Conservation (phyloP, 2,797 vertebrate genomes). For the Halcyon chelicuti region DNA sequence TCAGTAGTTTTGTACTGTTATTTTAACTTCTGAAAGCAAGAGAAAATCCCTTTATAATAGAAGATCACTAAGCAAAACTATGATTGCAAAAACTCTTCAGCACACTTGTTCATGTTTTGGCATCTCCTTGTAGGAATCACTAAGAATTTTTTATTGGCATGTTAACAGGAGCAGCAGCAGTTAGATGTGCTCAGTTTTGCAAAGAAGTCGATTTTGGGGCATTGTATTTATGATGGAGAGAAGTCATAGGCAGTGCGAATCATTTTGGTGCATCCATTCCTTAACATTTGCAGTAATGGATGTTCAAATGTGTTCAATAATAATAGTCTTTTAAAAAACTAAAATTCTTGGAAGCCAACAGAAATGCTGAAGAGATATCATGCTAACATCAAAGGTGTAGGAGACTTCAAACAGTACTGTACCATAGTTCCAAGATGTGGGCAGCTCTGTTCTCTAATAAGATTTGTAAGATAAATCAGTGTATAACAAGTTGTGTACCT, state of each 20-base stretch:
- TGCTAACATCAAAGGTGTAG: not conserved
- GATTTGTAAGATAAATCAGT: not conserved
- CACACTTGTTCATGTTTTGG: not conserved
- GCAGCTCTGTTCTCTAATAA: not conserved
- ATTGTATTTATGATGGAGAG: not conserved
- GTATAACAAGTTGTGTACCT: not conserved
- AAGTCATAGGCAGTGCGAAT: not conserved
- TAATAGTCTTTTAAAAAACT: not conserved
- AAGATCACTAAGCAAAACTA: not conserved
- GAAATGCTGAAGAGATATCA: not conserved
- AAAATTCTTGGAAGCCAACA: not conserved
- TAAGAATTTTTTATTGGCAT: not conserved
- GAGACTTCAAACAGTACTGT: not conserved
- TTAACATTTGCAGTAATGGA: not conserved
- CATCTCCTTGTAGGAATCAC: not conserved
- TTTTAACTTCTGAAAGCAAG: constrained; percentile 3
- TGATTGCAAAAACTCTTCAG: not conserved
- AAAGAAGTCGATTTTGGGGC: not conserved
- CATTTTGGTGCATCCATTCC: not conserved
- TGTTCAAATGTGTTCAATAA: not conserved
- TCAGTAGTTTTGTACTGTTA: not conserved
- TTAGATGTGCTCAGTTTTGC: not conserved
- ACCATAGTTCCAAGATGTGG: not conserved
- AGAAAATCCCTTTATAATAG: not conserved
- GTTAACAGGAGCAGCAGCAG: not conserved